Evolutionary conservation across 2,888 invertebrate genomes (phyloP).

Genomic region (Germaria angustata): DNA sequence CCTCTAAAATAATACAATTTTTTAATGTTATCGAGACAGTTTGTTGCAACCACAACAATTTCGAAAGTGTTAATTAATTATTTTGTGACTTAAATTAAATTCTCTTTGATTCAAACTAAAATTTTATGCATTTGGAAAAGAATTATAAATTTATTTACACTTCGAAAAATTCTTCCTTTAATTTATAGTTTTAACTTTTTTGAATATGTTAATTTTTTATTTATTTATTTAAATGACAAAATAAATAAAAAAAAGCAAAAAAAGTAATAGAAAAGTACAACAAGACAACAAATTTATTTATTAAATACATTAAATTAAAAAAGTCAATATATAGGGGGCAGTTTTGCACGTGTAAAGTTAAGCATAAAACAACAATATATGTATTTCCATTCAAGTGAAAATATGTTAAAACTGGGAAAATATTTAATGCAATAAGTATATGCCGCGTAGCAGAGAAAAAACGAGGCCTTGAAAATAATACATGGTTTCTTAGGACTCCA

Average conservation of each 20-base stretch:
- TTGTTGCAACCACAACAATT: neutral
- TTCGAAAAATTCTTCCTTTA: constrained; percentile 16
- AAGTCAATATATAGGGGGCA: neutral
- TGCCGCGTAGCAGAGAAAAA: too few species aligned
- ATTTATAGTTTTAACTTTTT: constrained; percentile 3
- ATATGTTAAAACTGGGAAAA: too few species aligned
- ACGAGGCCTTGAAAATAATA: too few species aligned
- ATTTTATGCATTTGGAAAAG: neutral
- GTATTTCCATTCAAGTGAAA: too few species aligned
- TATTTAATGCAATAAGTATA: too few species aligned
- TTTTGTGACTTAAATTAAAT: neutral
- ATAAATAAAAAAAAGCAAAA: constrained; percentile 6
- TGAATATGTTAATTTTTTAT: neutral
- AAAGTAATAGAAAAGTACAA: constrained; percentile 28
- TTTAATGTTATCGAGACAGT: neutral
- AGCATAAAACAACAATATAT: neutral
- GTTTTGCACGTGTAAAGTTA: constrained; percentile 13
- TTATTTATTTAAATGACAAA: constrained; percentile 18
- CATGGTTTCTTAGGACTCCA: too few species aligned
- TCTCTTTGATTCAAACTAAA: too few species aligned
- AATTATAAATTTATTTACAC: constrained; percentile 27
- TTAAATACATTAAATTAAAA: constrained; percentile 48
- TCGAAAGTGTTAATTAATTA: neutral
- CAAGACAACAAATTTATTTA: constrained; percentile 57
- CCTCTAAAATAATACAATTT: neutral